Base-by-base conservation (phyloP, 2,888 invertebrate species). In the Keiferia lycopersicella region DNA sequence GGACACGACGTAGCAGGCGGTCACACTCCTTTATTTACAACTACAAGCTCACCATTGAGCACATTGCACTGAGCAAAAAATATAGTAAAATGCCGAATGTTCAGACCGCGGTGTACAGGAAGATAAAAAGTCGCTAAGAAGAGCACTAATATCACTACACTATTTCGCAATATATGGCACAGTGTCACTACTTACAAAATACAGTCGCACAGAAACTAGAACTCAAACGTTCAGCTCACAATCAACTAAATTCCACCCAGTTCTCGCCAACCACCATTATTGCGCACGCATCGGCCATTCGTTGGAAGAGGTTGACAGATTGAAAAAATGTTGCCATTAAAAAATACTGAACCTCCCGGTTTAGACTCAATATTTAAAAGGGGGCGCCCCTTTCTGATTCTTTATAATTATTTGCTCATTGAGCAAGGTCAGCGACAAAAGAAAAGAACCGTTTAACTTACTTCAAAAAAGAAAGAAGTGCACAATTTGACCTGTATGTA, bases 31-130 rank as follows among this genome's bases (percentile, higher is more conserved):
- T 75, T 80, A 80, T 77, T 80, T 81, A 79, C 70, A 76, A 82
- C 79, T 75, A 73, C 67, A 71, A 77, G 76, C 78, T 74, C 80
- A 79, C 80, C 78, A 78, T 79, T 76, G 74, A 77, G 75, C 80
- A 65, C 77, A 78, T 77, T 77, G 72, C 80, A 80, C 79, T 76
- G 69, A 76, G 71, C 71, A 67, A 72, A 79, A 74, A 76, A 79
- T 77, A 77, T 71, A 77, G 70, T 76, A 76, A 79, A 74, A 74
- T 79, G 76, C 76, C 77, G 71, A 74, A 78, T 73, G 72, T 71
- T 76, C 75, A 76, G 56, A 75, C 78, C 77, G 76, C 72, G 77
- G 77, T 74, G 45, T 45, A 45, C 70, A 72, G 75, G 69, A 65
- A 64, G 66, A 67, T 68, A 38, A 11, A 41, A 59, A 59, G 14